Percentiles rank a stretch among this genome's conserved stretches.
phyloP scores from a whole-genome alignment of 2,888 invertebrate genomes.

The Dorcus hopei region DNA sequence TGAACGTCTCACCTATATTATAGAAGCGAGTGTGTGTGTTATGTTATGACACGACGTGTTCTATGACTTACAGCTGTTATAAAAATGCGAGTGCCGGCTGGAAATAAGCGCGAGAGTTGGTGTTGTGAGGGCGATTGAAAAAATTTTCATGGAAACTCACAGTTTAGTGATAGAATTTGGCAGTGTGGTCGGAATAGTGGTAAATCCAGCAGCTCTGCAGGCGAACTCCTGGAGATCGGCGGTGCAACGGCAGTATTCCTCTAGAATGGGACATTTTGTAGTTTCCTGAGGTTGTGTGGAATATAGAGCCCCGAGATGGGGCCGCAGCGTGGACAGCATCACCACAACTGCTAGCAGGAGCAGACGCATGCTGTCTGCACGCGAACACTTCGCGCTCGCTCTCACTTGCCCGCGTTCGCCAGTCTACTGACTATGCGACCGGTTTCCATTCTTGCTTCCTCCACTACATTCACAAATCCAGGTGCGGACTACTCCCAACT shows the following conservation, averaged over 20 bases:
- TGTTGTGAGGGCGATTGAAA: not conserved
- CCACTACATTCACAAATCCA: constrained; percentile 3
- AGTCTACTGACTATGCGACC: constrained; percentile 32
- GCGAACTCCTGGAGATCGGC: constrained; percentile 35
- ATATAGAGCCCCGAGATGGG: constrained; percentile 12
- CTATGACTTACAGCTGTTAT: constrained; percentile 20
- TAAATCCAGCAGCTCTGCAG: constrained; percentile 38
- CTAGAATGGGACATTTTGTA: constrained; percentile 29
- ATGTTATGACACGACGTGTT: constrained; percentile 25
- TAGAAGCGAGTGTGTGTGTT: constrained; percentile 10
- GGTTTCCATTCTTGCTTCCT: constrained; percentile 15
- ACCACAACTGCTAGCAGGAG: constrained; percentile 35
- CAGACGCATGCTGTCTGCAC: constrained; percentile 34
- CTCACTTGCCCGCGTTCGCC: constrained; percentile 34
- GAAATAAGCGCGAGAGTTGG: not conserved
- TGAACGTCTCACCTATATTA: constrained; percentile 24
- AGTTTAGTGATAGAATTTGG: constrained; percentile 37
- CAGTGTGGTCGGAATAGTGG: constrained; percentile 32
- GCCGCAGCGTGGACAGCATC: constrained; percentile 31
- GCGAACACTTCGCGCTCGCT: constrained; percentile 31
- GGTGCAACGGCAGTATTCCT: constrained; percentile 35
- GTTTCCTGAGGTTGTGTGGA: constrained; percentile 23
- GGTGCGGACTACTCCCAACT: constrained; percentile 1
- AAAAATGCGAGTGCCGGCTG: constrained; percentile 7
- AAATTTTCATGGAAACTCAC: constrained; percentile 29